Evolutionary conservation across 2,797 vertebrate species (phyloP).

Genomic region (Benthosema pterotum): DNA sequence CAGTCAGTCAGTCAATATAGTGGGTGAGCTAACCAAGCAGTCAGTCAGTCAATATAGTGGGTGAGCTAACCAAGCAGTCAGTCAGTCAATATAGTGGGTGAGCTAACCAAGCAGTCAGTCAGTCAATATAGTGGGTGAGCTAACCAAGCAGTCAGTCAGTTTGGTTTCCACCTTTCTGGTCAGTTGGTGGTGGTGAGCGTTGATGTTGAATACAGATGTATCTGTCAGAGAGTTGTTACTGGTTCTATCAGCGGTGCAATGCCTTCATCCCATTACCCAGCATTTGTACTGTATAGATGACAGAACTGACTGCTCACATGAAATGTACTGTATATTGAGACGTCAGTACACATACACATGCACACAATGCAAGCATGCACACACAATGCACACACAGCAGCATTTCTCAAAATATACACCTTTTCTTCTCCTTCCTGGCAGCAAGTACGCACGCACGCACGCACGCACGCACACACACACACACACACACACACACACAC

Average conservation of each 20-base stretch:
- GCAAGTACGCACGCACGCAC: slow-evolving; percentile 1
- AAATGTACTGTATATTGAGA: slow-evolving; percentile 58
- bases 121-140: too few relatives aligned
- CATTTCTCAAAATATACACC: slow-evolving; percentile 64
- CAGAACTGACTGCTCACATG: slow-evolving; percentile 55
- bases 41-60: too few relatives aligned
- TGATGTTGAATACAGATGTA: too few relatives aligned
- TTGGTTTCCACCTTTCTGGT: too few relatives aligned
- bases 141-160: too few relatives aligned
- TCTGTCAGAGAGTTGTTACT: too few relatives aligned
- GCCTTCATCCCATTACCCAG: slow-evolving; percentile 18
- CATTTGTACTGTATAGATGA: slow-evolving; percentile 48
- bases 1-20: too few relatives aligned
- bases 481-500: not conserved
- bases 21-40: too few relatives aligned
- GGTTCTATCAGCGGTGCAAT: not conserved
- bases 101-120: too few relatives aligned
- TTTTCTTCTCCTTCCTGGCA: slow-evolving; percentile 60
- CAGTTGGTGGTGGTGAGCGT: too few relatives aligned
- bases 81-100: too few relatives aligned
- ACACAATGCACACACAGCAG: slow-evolving; percentile 18
- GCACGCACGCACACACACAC: slow-evolving; percentile 1
- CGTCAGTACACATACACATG: slow-evolving; percentile 36
- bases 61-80: too few relatives aligned
- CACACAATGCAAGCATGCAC: slow-evolving; percentile 6